Conservation (phyloP, 2,113 vertebrate species). For the Sphaerodactylus townsendi region DNA sequence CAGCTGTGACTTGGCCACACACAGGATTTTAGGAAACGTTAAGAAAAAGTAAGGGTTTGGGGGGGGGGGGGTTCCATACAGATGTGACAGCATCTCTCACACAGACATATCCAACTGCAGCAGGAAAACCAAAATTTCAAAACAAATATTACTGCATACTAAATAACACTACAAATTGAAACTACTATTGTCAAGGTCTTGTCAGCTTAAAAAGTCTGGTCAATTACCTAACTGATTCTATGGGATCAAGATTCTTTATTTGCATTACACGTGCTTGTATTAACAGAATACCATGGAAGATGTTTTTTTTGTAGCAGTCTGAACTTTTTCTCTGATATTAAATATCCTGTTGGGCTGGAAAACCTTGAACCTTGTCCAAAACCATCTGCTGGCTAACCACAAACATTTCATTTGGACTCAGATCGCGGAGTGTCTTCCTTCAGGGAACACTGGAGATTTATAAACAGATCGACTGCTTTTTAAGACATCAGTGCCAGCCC, state of each 20-base stretch:
- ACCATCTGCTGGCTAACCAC: conserved; percentile 1
- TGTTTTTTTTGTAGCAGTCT: background rate
- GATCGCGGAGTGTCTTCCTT: conserved; percentile 20
- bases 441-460: conserved; percentile 1
- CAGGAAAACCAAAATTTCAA: too few relatives aligned
- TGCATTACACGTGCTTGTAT: background rate
- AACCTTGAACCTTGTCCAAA: conserved; percentile 46
- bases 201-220: background rate
- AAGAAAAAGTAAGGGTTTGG: too few relatives aligned
- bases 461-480: conserved; percentile 38
- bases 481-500: conserved; percentile 30
- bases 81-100: too few relatives aligned
- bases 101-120: too few relatives aligned
- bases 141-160: background rate
- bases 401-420: conserved; percentile 53
- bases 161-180: background rate
- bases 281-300: background rate
- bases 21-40: too few relatives aligned
- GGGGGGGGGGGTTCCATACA: too few relatives aligned
- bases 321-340: conserved; percentile 6
- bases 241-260: background rate
- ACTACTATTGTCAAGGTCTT: background rate
- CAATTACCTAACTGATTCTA: background rate
- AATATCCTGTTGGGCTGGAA: conserved; percentile 16
- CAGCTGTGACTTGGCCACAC: too few relatives aligned